phyloP scores from a whole-genome alignment of 2,888 invertebrate species.

The Eueremaeus valkanovi region DNA sequence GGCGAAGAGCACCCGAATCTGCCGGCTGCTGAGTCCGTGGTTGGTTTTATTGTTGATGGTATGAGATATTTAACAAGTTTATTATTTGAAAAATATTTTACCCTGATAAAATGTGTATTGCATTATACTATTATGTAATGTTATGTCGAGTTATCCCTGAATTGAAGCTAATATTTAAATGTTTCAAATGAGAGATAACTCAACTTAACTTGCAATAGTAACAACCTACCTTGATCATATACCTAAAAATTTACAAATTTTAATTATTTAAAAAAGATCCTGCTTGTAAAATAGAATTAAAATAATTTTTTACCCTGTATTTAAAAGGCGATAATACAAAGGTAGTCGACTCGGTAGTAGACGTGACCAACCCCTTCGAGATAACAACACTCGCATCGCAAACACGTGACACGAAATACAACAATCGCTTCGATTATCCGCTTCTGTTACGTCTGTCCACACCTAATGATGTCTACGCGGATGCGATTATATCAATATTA shows the following conservation, averaged over 20 bases:
- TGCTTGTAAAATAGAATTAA: no score
- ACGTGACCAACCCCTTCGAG: slow-evolving; percentile 45
- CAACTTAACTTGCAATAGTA: no score
- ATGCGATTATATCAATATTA: slow-evolving; percentile 52
- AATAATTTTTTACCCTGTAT: no score
- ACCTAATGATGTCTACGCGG: slow-evolving; percentile 47
- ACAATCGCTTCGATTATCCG: slow-evolving; percentile 48
- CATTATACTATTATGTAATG: no score
- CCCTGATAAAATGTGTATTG: background rate
- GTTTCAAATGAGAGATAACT: no score
- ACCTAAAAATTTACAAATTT: no score
- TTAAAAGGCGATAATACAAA: slow-evolving; percentile 38
- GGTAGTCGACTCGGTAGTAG: slow-evolving; percentile 45
- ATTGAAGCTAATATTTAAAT: no score
- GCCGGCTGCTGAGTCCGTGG: slow-evolving; percentile 42
- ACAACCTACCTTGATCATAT: no score
- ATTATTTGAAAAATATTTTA: background rate
- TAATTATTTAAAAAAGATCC: no score
- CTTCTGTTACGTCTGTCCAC: slow-evolving; percentile 49
- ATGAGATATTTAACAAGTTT: background rate
- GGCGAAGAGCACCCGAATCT: slow-evolving; percentile 39
- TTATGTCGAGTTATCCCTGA: no score
- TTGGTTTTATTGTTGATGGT: slow-evolving; percentile 43
- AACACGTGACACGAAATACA: slow-evolving; percentile 48
- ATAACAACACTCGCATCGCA: slow-evolving; percentile 44